Base-by-base conservation (phyloP, 2,888 invertebrate genomes). In the Torymus texanus region DNA sequence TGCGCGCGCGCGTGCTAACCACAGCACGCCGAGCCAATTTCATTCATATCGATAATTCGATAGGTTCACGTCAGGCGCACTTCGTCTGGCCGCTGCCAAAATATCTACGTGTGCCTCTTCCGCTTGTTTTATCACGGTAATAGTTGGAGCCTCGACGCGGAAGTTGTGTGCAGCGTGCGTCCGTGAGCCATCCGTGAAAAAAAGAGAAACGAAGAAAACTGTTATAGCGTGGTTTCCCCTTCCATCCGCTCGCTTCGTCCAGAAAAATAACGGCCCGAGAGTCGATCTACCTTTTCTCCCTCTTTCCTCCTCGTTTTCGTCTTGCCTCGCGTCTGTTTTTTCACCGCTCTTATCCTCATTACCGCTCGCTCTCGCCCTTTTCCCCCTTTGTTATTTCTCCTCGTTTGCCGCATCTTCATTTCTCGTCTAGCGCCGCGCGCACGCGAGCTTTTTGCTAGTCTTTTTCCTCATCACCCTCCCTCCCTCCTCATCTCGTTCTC, bases 281-380 rank as follows among this genome's bases (percentile, higher is more conserved):
- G 55, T 63, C 56, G 14, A 58, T 58, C 16, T 59, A 18, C 29
- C 65, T 65, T 59, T 18, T 14, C 16, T 18, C 24, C 16, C 70
- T 58, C 55, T 75, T 21, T 29, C 0, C 18, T 3, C 12, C n/a
- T 10, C 18, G 24, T 12, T 5, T 63, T n/a, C 51, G 29, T 61
- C 51, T 50, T 5, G 18, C 55, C n/a, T 53, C 65, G 41, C 16
- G 11, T 58, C 2, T n/a, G 59, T 75, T 75, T 75, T 75, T 51
- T 29, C 68, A 5, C 24, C n/a, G 61, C 75, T 75, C 68, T 75
- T 75, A 75, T 61, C 67, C 75, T 75, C 68, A 75, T 75, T 75
- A 68, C 53, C 67, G 18, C 29, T 18, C 53, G 55, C 53, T 71
- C 53, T 61, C 62, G 10, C 63, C 55, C 59, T 13, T 21, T 24